A percentile compares a stretch with the other conserved stretches of the same genome.
Evolutionary conservation across 2,797 vertebrate species (phyloP).

Genomic region (Chrysocyon brachyurus): DNA sequence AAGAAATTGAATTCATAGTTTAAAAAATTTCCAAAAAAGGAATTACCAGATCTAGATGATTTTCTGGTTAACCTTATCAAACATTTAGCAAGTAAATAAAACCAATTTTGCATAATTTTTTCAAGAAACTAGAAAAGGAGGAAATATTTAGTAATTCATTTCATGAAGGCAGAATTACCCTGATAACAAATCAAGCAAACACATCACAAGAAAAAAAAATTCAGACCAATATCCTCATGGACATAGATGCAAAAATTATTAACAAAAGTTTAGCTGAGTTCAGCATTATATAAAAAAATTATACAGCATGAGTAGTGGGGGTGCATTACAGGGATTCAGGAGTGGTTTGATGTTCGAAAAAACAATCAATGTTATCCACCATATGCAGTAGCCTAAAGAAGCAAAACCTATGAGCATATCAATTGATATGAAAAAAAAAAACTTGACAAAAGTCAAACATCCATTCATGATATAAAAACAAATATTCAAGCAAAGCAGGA

Average conservation of each 20-base stretch:
- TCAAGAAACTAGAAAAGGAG: not conserved
- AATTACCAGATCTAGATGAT: not conserved
- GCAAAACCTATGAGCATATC: not conserved
- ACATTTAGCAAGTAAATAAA: slow-evolving; percentile 41
- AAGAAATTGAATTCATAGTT: slow-evolving; percentile 21
- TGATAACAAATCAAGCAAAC: slow-evolving; percentile 19
- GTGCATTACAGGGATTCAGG: not conserved
- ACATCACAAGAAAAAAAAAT: not conserved
- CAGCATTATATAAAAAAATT: not conserved
- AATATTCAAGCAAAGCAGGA: not conserved
- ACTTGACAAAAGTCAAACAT: slow-evolving; percentile 16
- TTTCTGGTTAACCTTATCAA: not conserved
- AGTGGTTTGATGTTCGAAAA: not conserved
- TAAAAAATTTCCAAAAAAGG: not conserved
- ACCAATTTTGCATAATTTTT: not conserved
- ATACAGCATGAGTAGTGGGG: not conserved
- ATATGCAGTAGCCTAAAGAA: not conserved
- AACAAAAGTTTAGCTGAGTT: not conserved
- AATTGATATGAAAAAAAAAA: not conserved
- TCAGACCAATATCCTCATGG: not conserved
- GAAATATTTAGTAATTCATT: slow-evolving; percentile 14
- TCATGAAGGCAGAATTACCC: not conserved
- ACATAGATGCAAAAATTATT: not conserved
- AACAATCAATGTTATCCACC: not conserved
- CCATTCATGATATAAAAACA: not conserved